Evolutionary conservation across 1,140 invertebrate genomes (phyloP).

Genomic region (Chlorops oryzae): DNA sequence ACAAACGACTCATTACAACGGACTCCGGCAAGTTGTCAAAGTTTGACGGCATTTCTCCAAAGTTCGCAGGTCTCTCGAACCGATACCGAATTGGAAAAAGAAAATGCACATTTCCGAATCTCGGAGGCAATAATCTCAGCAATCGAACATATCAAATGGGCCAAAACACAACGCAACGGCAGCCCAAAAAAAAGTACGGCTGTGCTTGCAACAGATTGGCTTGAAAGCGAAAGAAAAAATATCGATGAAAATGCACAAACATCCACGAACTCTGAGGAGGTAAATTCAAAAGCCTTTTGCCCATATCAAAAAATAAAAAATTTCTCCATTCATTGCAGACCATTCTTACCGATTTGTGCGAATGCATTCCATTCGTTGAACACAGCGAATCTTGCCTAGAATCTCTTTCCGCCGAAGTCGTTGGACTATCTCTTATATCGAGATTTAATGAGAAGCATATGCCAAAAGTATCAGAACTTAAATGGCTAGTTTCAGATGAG

Average conservation of each 20-base stretch:
- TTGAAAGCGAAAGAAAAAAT: not conserved
- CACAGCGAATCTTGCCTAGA: constrained; percentile 16
- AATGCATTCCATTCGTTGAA: constrained; percentile 21
- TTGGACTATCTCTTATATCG: constrained; percentile 70
- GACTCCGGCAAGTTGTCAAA: constrained; percentile 61
- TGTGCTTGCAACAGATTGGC: constrained; percentile 21
- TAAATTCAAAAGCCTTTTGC: no score
- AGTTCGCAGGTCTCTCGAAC: constrained; percentile 64
- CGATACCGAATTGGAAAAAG: constrained; percentile 73
- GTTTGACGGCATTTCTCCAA: constrained; percentile 65
- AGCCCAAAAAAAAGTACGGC: no score
- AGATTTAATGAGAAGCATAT: constrained; percentile 72
- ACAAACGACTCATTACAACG: constrained; percentile 8
- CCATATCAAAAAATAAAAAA: no score
- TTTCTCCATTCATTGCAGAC: not conserved
- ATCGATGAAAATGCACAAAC: no score
- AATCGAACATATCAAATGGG: constrained; percentile 65
- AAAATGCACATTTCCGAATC: constrained; percentile 82
- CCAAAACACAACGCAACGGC: constrained; percentile 17
- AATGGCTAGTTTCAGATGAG: constrained; percentile 73
- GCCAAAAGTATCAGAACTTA: constrained; percentile 69
- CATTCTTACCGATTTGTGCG: not conserved
- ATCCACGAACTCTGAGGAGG: no score
- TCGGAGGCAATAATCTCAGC: constrained; percentile 79
- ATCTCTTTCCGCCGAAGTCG: constrained; percentile 64